Evolutionary conservation across 1,140 invertebrate species (phyloP).

Genomic region (Chironomus tepperi): DNA sequence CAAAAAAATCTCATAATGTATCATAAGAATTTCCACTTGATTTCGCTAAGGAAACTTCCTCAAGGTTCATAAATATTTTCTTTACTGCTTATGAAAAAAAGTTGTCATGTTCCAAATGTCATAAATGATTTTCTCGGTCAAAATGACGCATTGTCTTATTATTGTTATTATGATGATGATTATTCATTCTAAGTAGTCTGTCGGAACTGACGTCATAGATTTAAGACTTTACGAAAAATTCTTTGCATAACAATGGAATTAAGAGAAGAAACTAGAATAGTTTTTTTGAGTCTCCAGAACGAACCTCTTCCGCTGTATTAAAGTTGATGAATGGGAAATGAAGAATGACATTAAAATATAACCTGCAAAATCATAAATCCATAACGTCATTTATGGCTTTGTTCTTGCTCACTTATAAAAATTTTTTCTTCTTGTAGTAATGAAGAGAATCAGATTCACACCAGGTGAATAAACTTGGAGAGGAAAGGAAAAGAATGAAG

Average conservation of each 20-base stretch:
- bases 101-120: no score
- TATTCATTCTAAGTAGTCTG: not conserved
- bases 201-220: not conserved
- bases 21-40: no score
- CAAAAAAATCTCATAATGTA: no score
- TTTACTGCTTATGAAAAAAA: no score
- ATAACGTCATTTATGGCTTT: not conserved
- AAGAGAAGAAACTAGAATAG: not conserved
- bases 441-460: not conserved
- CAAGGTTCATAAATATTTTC: no score
- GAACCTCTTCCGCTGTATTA: conserved; percentile 6
- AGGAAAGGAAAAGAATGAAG: not conserved
- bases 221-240: not conserved
- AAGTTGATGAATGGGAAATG: conserved; percentile 1
- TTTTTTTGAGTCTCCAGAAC: not conserved
- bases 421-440: not conserved
- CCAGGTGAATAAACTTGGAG: not conserved
- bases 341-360: conserved; percentile 7
- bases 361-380: conserved; percentile 12
- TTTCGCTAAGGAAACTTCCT: no score
- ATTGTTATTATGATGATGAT: not conserved
- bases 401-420: not conserved
- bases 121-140: not conserved
- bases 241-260: not conserved
- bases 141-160: not conserved